Base-by-base conservation (phyloP, 2,113 vertebrate genomes). In the Hiodon tergisus region DNA sequence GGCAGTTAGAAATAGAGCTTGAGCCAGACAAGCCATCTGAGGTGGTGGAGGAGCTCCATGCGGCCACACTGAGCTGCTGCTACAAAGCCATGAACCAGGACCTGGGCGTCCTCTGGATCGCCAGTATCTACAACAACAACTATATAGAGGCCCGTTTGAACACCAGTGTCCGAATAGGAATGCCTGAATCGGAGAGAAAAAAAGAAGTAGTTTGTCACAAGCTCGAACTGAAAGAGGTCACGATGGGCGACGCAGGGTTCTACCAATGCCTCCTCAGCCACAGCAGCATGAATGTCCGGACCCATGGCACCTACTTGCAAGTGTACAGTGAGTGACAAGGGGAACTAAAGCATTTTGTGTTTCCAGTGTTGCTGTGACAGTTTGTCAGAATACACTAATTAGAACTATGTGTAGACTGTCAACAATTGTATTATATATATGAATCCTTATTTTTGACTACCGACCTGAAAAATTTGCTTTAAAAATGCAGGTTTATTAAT, bases 281-380 rank as follows among this genome's bases (percentile, higher is more conserved):
- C 31, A 16, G 0, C 0, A 0, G 0, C 4, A 46, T 0, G 0
- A 0, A 0, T 0, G 0, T 0, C 1, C 0, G 0, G 0, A 0
- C 87, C 1, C 82, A 83, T 53, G 90, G 91, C 76, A 92, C 91
- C 78, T 92, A 80, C 80, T 79, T 92, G 74, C 86, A 85, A 6
- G 86, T 91, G 65, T 89, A 83, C 77, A 63, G 91, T 92, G 79
- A 92, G 91, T 87, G 31, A 31, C 31, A 14, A 61, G 16, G 57
- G 8, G 46, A 1, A 55, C 6, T 13, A 2, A 63, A 3, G 13
- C 61, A 0, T 11, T 7, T 7, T 7, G 11, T 57, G 6, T 13
- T 63, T 16, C 2, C 14, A 16, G 14, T 59, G 10, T n/a, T 47
- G 14, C 55, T 71, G 69, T 71, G 69, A 9, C 17, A n/a, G 50